A percentile compares a stretch with the other conserved stretches of the same genome.
These are phyloP conservation scores for Acrocephalus arundinaceus DNA, from an alignment of 2,113 vertebrate genomes.

Conservation along the genomic window DNA sequence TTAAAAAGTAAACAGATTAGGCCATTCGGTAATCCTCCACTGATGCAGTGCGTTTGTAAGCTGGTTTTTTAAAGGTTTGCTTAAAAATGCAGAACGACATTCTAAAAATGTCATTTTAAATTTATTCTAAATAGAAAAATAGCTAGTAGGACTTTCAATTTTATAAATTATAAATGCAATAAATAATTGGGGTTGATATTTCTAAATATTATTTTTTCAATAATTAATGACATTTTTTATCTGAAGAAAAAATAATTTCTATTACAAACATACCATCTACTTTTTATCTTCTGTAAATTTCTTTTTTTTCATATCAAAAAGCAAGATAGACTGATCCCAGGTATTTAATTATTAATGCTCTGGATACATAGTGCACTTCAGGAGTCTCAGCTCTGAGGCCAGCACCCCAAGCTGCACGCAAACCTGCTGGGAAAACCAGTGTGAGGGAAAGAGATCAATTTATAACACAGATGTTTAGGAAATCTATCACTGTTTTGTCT, in stretches of 20 bases:
- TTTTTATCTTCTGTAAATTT: neutral
- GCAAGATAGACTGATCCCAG: neutral
- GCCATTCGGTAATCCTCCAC: neutral
- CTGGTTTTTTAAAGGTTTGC: neutral
- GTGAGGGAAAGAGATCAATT: neutral
- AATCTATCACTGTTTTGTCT: neutral
- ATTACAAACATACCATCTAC: neutral
- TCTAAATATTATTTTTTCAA: neutral
- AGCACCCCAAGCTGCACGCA: neutral
- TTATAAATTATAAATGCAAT: neutral
- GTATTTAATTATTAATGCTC: slow-evolving; percentile 36
- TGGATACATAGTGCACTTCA: neutral
- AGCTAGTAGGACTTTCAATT: neutral
- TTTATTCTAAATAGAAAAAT: neutral
- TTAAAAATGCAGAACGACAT: neutral
- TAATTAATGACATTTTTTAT: neutral
- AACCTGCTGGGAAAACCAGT: neutral
- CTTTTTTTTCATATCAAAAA: neutral
- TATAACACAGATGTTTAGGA: neutral
- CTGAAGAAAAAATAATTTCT: neutral
- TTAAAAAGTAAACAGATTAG: neutral
- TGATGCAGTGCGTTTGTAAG: neutral
- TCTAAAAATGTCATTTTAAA: neutral
- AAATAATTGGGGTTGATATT: neutral
- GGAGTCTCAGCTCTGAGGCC: neutral